Evolutionary conservation across 2,888 invertebrate species (phyloP), one percentile per base, ranked within the genome.

Genomic region (Magallana nippona): DNA sequence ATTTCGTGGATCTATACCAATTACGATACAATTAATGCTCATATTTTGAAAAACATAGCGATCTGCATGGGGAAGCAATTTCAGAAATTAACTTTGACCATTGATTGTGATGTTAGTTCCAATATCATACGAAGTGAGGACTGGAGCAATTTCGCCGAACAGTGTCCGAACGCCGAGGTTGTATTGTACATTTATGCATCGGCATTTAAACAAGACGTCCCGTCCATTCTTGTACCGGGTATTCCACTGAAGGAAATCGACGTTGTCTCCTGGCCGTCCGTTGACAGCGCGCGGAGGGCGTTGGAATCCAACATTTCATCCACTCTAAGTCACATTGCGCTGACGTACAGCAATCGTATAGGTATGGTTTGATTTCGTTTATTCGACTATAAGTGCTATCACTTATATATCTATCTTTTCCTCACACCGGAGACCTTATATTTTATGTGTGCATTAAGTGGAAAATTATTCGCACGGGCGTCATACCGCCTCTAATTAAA

Each of bases 121-220:
- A 82, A 86, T 19, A 85, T 88, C 27, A 88, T 89, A 55, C 85
- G 83, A 0, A 32, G 86, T 1, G 87, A 87, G 13, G 83, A 62
- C 0, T 89, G 89, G 89, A 83, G 80, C 63, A 82, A 87, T 27
- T 87, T 89, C 19, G 56, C 60, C 11, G 44, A 62, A 13, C 78
- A 60, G 11, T 88, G 89, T 78, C 85, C 86, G 0, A 56, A 82
- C 10, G 83, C 84, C 1, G 83, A 85, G 79, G 88, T 89, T 2
- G 84, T 80, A 1, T 63, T 86, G 2, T 88, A 88, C 56, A 82
- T 89, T 10, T 89, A 89, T 79, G 89, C 88, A 17, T 87, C 88
- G 0, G 87, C 87, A 78, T 78, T 88, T 10, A 86, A 87, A 13
- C 86, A 89, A 60, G 87, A 86, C 60, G 82, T 88, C 19, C 78